Percentiles rank a stretch among this genome's conserved stretches.
Conservation (phyloP, 1,140 invertebrate species). For the Bombyx mori region ASM3026992v2 NC_085120.1:10235001-10235500, state of each 20-base stretch:
- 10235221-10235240: neutral
- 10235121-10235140: conserved; percentile 12
- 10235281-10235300: neutral
- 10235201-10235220: neutral
- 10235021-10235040: too few relatives aligned
- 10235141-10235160: conserved; percentile 7
- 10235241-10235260: neutral
- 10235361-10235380: conserved; percentile 1
- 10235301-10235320: neutral
- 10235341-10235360: neutral
- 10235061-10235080: too few relatives aligned
- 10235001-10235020: too few relatives aligned
- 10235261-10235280: neutral
- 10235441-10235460: conserved; percentile 23
- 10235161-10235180: conserved; percentile 8
- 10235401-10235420: conserved; percentile 9
- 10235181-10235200: conserved; percentile 4
- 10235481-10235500: conserved; percentile 43
- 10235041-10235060: too few relatives aligned
- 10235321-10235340: too few relatives aligned
- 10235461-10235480: conserved; percentile 16
- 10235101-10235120: conserved; percentile 12
- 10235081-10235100: neutral
- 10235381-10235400: neutral
- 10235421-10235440: conserved; percentile 1